Percentiles rank a stretch among this genome's conserved stretches.
These are phyloP conservation scores for Thrips palmi DNA, from an alignment of 1,140 invertebrate genomes.

Conservation along the genomic window DNA sequence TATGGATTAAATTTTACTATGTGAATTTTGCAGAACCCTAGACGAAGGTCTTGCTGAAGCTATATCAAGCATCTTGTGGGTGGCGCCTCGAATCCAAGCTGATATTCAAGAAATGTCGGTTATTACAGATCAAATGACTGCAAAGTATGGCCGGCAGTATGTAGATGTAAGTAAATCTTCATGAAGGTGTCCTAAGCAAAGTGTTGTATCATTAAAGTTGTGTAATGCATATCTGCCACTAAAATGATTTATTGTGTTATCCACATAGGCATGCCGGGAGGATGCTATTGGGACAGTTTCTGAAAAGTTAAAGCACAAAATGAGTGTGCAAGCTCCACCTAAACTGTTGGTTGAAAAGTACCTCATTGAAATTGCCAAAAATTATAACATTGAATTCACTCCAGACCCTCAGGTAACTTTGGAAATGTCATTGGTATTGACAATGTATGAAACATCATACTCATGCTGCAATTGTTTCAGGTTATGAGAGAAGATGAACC, in stretches of 20 bases:
- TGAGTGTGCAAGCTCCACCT: slow-evolving; percentile 88
- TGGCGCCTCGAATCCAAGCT: slow-evolving; percentile 69
- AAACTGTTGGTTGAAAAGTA: slow-evolving; percentile 93
- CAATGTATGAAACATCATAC: slow-evolving; percentile 3
- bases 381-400: slow-evolving; percentile 79
- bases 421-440: not conserved
- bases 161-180: slow-evolving; percentile 38
- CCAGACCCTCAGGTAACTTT: slow-evolving; percentile 61
- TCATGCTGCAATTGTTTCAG: slow-evolving; percentile 13
- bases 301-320: slow-evolving; percentile 89
- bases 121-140: slow-evolving; percentile 72
- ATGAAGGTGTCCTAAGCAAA: too few species aligned
- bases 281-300: slow-evolving; percentile 65
- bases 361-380: slow-evolving; percentile 90
- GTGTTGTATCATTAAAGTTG: too few species aligned
- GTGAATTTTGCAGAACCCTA: slow-evolving; percentile 42
- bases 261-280: slow-evolving; percentile 57
- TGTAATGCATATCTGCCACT: not conserved
- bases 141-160: slow-evolving; percentile 92
- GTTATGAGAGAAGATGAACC: slow-evolving; percentile 65
- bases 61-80: slow-evolving; percentile 93
- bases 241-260: too few species aligned
- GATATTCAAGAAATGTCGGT: slow-evolving; percentile 80
- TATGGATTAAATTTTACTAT: too few species aligned
- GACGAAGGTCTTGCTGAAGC: slow-evolving; percentile 92